Conservation (phyloP, 2,888 invertebrate species). For the Acanthosepion esculentum region DNA sequence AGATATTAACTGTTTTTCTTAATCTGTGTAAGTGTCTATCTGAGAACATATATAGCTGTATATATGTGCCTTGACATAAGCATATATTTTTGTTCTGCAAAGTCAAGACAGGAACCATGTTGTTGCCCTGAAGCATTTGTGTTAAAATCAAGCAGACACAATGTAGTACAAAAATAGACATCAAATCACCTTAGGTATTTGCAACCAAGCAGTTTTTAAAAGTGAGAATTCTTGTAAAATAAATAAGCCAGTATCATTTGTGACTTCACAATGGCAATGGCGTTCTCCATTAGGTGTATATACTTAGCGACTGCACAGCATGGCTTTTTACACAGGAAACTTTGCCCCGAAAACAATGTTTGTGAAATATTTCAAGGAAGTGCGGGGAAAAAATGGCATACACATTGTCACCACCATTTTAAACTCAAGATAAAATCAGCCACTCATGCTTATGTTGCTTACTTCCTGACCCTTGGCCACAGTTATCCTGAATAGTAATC, state of each 20-base stretch:
- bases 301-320: constrained; percentile 15
- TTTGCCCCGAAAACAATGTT: background rate
- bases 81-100: background rate
- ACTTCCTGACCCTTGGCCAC: background rate
- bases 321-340: constrained; percentile 33
- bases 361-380: constrained; percentile 8
- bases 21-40: background rate
- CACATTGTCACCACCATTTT: background rate
- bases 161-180: background rate
- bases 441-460: background rate
- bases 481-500: background rate
- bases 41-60: background rate
- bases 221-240: constrained; percentile 33
- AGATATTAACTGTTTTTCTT: background rate
- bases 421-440: background rate
- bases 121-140: constrained; percentile 13
- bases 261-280: background rate
- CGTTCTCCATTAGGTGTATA: background rate
- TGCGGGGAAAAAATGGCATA: background rate
- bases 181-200: background rate
- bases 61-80: background rate
- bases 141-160: constrained; percentile 33
- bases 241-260: background rate
- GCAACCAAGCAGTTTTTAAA: background rate
- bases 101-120: background rate